phyloP scores from a whole-genome alignment of 2,888 invertebrate species.

The Mesorhabditis spiculigera region DNA sequence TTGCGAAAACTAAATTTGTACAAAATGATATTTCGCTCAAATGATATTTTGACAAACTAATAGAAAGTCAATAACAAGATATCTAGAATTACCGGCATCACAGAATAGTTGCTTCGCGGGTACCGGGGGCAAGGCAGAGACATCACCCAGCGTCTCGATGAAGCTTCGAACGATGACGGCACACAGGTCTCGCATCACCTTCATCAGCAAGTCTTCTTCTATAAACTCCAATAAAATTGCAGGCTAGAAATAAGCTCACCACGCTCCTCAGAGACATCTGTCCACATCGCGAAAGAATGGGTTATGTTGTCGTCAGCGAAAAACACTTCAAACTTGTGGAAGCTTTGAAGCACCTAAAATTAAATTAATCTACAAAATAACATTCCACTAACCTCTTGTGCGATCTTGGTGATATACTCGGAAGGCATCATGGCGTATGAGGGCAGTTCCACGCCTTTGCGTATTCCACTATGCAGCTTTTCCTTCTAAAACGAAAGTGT shows the following conservation, averaged over 20 bases:
- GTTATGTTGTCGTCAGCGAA: conserved; percentile 1
- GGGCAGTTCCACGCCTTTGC: neutral
- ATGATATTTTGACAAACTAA: neutral
- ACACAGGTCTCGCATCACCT: neutral
- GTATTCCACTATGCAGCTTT: neutral
- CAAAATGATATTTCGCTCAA: neutral
- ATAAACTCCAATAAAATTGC: neutral
- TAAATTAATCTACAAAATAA: neutral
- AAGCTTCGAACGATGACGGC: neutral
- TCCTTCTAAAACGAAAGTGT: too few relatives aligned
- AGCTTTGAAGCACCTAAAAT: neutral
- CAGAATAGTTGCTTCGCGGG: neutral
- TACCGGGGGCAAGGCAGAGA: neutral
- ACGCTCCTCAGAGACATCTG: neutral
- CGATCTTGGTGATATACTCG: neutral
- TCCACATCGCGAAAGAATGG: neutral
- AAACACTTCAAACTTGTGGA: conserved; percentile 5
- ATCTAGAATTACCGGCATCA: neutral
- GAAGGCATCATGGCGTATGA: neutral
- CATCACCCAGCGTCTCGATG: neutral
- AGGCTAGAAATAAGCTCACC: neutral
- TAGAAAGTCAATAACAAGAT: too few relatives aligned
- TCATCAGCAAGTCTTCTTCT: neutral
- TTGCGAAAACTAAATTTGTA: neutral
- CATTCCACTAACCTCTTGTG: neutral